Evolutionary conservation across 2,797 vertebrate genomes (phyloP).

Genomic region (Vultur gryphus): DNA sequence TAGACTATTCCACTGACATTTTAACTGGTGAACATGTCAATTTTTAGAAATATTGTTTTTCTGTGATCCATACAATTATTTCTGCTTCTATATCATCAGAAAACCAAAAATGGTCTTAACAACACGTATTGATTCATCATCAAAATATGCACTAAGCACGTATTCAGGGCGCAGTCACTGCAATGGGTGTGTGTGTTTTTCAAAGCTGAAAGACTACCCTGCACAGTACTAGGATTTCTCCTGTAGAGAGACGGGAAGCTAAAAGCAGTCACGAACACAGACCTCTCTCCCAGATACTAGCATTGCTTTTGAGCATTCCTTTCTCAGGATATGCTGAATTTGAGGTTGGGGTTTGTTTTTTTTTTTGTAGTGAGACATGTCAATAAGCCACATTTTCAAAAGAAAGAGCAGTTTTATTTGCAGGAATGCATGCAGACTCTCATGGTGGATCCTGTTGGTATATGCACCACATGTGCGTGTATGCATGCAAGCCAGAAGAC

Average conservation of each 20-base stretch:
- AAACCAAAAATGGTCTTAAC: background rate
- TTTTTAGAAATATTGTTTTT: background rate
- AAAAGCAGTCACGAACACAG: background rate
- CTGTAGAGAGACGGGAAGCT: background rate
- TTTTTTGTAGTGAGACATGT: background rate
- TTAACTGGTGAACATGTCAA: accelerated
- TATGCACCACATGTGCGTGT: background rate
- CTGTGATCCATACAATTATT: background rate
- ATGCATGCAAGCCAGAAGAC: background rate
- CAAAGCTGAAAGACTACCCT: background rate
- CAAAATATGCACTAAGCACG: background rate
- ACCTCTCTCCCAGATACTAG: background rate
- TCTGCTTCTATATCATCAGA: background rate
- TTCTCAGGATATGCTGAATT: background rate
- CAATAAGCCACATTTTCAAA: background rate
- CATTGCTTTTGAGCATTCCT: background rate
- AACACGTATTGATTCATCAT: background rate
- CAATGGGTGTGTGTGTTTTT: background rate
- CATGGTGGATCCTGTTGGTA: background rate
- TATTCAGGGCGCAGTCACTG: background rate
- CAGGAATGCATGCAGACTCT: background rate
- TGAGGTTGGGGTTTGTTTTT: background rate
- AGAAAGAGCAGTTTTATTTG: background rate
- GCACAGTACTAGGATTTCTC: background rate
- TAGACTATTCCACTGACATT: background rate